Base-by-base conservation (phyloP, 2,797 vertebrate genomes). In the Propithecus perrieri region DNA sequence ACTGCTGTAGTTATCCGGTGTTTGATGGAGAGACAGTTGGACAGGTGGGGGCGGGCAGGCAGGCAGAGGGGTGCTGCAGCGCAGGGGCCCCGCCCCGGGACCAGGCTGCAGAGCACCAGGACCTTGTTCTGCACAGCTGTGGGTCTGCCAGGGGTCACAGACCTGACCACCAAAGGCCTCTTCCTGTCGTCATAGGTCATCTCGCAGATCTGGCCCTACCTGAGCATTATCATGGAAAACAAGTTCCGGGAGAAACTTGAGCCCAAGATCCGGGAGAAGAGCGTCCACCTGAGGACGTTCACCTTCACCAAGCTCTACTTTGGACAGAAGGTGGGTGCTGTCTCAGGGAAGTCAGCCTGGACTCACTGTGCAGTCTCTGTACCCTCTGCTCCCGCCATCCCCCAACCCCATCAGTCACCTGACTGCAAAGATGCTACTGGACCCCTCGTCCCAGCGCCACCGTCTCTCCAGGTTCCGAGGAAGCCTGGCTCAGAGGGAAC, bases 201-300 rank as follows among this genome's bases (percentile, higher is more conserved):
- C 97, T 93, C 98, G 35, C 99, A 99, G 98, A 99, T 99, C 84
- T 99, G 99, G 99, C 99, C 99, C 2, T 99, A 99, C 98, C 99
- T 99, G 1, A 99, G 99, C 78, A 99, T 99, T 96, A 99, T 98
- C 95, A 99, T 99, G 99, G 99, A 99, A 93, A 99, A 99, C 96
- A 98, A 99, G 2, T 98, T 99, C 48, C 99, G 99, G 94, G 99
- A 99, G 88, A 99, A 98, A 48, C 98, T 99, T 59, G 99, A 99
- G 95, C 97, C 98, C 0, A 92, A 99, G 50, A 98, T 99, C 97
- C 98, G 99, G 96, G 95, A 97, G n/a, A 99, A 99, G 97, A 99
- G 96, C 8, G 2, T 95, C 0, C 99, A 99, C 41, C 98, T 99
- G 94, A 99, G 99, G 97, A 99, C 98, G 0, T 99, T 99, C 98